A percentile compares a stretch with the other conserved stretches of the same genome.
Conservation (phyloP, 2,888 invertebrate genomes). For the Dryobota labecula region DNA sequence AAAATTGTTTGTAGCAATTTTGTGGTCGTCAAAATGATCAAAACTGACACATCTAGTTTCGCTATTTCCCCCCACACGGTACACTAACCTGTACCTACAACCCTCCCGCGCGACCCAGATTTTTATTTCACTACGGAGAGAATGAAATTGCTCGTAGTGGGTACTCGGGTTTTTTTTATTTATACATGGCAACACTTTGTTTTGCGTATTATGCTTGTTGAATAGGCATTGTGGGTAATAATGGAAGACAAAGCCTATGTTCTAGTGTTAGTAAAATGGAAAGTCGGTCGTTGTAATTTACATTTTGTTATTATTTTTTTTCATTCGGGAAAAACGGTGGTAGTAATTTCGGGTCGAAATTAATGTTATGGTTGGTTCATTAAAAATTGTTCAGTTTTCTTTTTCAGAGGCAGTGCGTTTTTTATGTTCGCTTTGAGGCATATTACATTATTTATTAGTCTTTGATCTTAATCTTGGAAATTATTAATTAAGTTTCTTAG, state of each 20-base stretch:
- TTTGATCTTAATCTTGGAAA: no score
- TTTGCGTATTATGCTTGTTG: constrained; percentile 76
- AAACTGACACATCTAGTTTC: constrained; percentile 68
- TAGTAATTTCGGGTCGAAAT: constrained; percentile 31
- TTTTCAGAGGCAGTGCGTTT: no score
- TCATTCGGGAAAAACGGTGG: neutral
- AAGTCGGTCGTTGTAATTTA: constrained; percentile 39
- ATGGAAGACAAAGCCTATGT: constrained; percentile 55
- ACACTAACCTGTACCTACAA: constrained; percentile 73
- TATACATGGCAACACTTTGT: constrained; percentile 78
- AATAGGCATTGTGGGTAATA: constrained; percentile 63
- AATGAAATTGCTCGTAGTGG: constrained; percentile 88
- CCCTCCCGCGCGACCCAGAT: constrained; percentile 85
- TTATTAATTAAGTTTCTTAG: no score
- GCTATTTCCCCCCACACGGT: constrained; percentile 49
- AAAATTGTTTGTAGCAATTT: no score
- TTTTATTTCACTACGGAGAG: constrained; percentile 86
- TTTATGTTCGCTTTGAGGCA: no score
- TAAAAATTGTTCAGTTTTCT: no score
- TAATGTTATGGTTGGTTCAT: constrained; percentile 2
- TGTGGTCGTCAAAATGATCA: no score
- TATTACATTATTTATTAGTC: no score
- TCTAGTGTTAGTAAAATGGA: constrained; percentile 43
- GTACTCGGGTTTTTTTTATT: constrained; percentile 73
- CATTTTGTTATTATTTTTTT: constrained; percentile 15